Conservation (phyloP, 2,113 vertebrate species). For the Sylvilagus bachmani region DNA sequence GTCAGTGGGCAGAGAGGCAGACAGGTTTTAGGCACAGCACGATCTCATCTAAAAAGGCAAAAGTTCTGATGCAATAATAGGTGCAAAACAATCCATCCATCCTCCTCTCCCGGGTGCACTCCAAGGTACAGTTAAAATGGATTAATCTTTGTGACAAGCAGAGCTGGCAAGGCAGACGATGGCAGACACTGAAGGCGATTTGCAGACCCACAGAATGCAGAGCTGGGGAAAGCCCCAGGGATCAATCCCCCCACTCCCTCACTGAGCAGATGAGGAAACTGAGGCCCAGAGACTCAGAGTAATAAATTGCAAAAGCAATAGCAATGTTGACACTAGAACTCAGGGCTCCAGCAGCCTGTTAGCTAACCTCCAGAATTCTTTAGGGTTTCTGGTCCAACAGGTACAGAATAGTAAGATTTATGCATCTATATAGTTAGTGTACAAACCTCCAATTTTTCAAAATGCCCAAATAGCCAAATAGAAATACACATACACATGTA, state of each 20-base stretch:
- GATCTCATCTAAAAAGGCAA: slow-evolving; percentile 73
- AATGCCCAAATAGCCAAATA: slow-evolving; percentile 4
- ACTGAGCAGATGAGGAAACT: slow-evolving; percentile 74
- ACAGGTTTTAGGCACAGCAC: slow-evolving; percentile 72
- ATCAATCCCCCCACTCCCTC: slow-evolving; percentile 51
- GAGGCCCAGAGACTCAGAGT: slow-evolving; percentile 59
- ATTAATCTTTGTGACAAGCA: slow-evolving; percentile 85
- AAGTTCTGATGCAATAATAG: slow-evolving; percentile 85
- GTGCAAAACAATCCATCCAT: slow-evolving; percentile 83
- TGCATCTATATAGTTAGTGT: neutral
- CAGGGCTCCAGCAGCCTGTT: neutral
- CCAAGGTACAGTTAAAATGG: slow-evolving; percentile 83
- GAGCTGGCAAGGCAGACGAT: slow-evolving; percentile 69
- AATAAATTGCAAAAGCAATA: slow-evolving; percentile 35
- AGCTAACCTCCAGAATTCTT: slow-evolving; percentile 43
- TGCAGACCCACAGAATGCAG: slow-evolving; percentile 76
- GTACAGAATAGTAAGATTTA: slow-evolving; percentile 51
- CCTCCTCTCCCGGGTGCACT: slow-evolving; percentile 79
- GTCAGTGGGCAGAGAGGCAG: slow-evolving; percentile 82
- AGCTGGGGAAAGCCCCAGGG: slow-evolving; percentile 65
- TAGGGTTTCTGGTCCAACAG: slow-evolving; percentile 65
- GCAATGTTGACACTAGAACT: neutral
- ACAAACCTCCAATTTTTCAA: slow-evolving; percentile 1
- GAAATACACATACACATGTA: neutral
- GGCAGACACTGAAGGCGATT: slow-evolving; percentile 82